Percentiles rank a stretch among this genome's conserved stretches.
These are phyloP conservation scores for Andricus grossulariae DNA, from an alignment of 1,140 invertebrate genomes.

Conservation along the genomic window DNA sequence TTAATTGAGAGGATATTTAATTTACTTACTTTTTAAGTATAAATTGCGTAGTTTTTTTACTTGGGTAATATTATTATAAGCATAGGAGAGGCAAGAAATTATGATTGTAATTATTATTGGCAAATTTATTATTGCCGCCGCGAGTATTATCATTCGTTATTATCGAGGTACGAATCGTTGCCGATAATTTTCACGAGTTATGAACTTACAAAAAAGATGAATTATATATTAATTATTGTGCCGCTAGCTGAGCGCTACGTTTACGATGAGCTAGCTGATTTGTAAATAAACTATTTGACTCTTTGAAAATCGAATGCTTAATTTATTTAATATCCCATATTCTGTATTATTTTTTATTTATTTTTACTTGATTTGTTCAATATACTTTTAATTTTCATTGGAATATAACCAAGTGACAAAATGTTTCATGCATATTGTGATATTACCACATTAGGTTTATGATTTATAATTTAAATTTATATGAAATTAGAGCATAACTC, in stretches of 20 bases:
- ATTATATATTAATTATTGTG: conserved; percentile 70
- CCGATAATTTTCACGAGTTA: conserved; percentile 63
- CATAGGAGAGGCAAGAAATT: neutral
- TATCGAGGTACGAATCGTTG: conserved; percentile 56
- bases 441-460: too few species aligned
- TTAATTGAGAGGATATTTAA: too few species aligned
- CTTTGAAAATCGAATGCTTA: conserved; percentile 62
- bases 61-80: too few species aligned
- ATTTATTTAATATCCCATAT: conserved; percentile 35
- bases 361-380: conserved; percentile 30
- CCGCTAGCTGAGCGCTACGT: conserved; percentile 70
- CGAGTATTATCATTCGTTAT: conserved; percentile 36
- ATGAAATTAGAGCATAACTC: too few species aligned
- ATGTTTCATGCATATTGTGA: too few species aligned
- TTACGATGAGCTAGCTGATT: conserved; percentile 74
- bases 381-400: conserved; percentile 32
- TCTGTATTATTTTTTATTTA: conserved; percentile 38
- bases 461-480: too few species aligned
- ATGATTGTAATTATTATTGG: neutral
- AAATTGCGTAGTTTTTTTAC: too few species aligned
- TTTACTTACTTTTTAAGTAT: too few species aligned
- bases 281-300: conserved; percentile 76
- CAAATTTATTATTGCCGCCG: neutral
- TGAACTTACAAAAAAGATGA: conserved; percentile 57
- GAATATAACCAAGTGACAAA: conserved; percentile 23